Evolutionary conservation across 2,888 invertebrate species (phyloP).

Genomic region (Panzeria rudis): DNA sequence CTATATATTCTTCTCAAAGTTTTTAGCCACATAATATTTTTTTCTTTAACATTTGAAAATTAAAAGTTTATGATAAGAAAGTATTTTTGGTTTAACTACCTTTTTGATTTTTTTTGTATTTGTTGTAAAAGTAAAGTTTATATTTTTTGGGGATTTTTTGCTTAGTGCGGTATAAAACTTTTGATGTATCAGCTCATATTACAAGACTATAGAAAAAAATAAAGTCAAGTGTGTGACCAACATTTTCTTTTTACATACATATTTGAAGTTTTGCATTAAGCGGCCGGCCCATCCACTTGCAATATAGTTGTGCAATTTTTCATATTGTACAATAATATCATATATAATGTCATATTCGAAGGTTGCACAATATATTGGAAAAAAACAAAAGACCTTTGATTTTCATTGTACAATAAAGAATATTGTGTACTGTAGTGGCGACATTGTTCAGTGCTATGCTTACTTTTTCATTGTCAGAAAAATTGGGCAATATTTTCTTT

Average conservation of each 20-base stretch:
- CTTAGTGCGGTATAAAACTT: conserved; percentile 18
- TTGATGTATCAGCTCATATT: conserved; percentile 1
- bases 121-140: background rate
- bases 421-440: no score
- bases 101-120: conserved; percentile 16
- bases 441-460: no score
- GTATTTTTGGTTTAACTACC: conserved; percentile 34
- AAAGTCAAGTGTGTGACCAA: conserved; percentile 5
- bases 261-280: no score
- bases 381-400: no score
- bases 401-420: no score
- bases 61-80: conserved; percentile 56
- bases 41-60: conserved; percentile 52
- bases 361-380: no score
- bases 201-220: background rate
- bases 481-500: no score
- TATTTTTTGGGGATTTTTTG: background rate
- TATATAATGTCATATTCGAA: no score
- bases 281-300: no score
- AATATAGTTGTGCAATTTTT: no score
- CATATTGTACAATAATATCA: no score
- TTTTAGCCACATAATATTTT: conserved; percentile 43
- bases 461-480: no score
- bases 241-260: background rate
- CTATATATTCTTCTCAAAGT: conserved; percentile 5